Evolutionary conservation across 2,888 invertebrate genomes (phyloP).

Genomic region (Pecten maximus): DNA sequence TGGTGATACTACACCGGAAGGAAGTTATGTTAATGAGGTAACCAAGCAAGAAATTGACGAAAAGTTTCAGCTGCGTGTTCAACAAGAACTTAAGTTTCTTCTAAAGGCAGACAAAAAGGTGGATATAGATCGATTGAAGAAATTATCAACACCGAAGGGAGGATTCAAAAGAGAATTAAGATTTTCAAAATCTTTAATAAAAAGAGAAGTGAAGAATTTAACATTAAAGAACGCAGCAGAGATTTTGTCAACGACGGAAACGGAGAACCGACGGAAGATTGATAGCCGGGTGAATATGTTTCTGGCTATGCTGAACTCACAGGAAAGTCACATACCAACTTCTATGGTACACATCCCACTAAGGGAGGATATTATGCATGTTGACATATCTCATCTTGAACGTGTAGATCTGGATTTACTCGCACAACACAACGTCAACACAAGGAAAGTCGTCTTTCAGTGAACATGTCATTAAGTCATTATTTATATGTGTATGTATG

Average conservation of each 20-base stretch:
- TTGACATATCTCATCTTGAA: not conserved
- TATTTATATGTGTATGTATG: no score
- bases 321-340: constrained; percentile 47
- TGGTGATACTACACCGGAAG: not conserved
- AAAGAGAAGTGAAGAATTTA: constrained; percentile 57
- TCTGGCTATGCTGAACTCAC: constrained; percentile 56
- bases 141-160: constrained; percentile 59
- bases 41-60: constrained; percentile 36
- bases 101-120: constrained; percentile 36
- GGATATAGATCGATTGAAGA: constrained; percentile 54
- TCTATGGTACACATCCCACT: constrained; percentile 59
- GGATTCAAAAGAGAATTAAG: constrained; percentile 59
- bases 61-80: constrained; percentile 46
- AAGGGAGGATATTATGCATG: constrained; percentile 39
- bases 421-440: not conserved
- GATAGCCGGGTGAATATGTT: constrained; percentile 61
- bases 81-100: not conserved
- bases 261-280: constrained; percentile 55
- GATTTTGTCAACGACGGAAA: constrained; percentile 52
- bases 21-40: not conserved
- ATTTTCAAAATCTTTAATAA: constrained; percentile 62
- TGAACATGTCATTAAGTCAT: not conserved
- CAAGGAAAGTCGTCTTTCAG: not conserved
- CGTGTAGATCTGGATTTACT: not conserved
- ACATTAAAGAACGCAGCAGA: constrained; percentile 53